phyloP scores from a whole-genome alignment of 2,888 invertebrate genomes.

The Scaptodrosophila latifasciaeformis region DNA sequence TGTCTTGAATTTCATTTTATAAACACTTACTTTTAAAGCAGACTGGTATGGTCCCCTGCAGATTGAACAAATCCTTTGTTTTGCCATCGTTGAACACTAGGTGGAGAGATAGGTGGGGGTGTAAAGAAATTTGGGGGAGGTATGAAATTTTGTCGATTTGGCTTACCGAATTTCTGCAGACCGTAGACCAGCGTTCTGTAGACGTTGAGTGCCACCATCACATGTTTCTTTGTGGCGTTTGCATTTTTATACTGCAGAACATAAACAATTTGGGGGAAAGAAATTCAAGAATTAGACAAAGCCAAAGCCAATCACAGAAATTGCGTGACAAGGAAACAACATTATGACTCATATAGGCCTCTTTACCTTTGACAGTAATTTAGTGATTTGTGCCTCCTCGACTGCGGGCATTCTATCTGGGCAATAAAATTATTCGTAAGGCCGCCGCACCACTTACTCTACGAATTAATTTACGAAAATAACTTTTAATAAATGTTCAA shows the following conservation, averaged over 20 bases:
- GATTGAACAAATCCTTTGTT: constrained; percentile 85
- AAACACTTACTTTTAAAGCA: constrained; percentile 83
- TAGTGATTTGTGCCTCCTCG: constrained; percentile 77
- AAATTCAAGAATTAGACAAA: constrained; percentile 19
- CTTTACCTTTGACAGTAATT: constrained; percentile 76
- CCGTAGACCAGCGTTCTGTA: constrained; percentile 82
- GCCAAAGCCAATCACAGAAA: background rate
- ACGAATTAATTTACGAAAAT: too few relatives aligned
- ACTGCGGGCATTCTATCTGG: constrained; percentile 53
- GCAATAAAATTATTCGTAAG: constrained; percentile 14
- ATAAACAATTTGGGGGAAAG: constrained; percentile 59
- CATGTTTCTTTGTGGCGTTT: constrained; percentile 81
- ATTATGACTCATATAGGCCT: constrained; percentile 46
- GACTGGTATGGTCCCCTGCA: constrained; percentile 95
- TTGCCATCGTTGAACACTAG: constrained; percentile 90
- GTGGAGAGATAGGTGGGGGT: too few relatives aligned
- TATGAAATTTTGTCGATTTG: background rate
- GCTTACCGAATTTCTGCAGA: constrained; percentile 83
- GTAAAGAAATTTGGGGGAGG: background rate
- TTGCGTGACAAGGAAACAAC: constrained; percentile 12
- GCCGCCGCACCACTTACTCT: too few relatives aligned
- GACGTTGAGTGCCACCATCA: constrained; percentile 79
- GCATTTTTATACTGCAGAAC: constrained; percentile 85
- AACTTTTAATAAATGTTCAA: too few relatives aligned
- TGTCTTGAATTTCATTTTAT: background rate